Percentiles rank a stretch among this genome's conserved stretches.
phyloP scores from a whole-genome alignment of 2,888 invertebrate species.

The Rhingia rostrata region DNA sequence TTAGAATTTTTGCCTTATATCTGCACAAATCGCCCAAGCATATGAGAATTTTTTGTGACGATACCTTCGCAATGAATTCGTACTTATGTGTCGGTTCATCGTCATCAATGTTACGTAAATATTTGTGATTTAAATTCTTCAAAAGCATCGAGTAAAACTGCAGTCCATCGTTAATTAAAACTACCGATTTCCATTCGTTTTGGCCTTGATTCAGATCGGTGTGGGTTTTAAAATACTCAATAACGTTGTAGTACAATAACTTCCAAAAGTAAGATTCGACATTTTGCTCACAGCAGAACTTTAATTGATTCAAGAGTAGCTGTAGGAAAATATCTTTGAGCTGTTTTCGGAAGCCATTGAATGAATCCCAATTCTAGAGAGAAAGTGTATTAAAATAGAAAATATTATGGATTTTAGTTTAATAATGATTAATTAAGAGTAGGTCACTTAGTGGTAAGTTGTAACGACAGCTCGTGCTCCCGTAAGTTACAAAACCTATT shows the following conservation, averaged over 20 bases:
- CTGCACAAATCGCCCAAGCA: slow-evolving; percentile 96
- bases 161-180: slow-evolving; percentile 89
- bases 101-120: slow-evolving; percentile 82
- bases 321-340: slow-evolving; percentile 88
- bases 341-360: slow-evolving; percentile 85
- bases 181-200: slow-evolving; percentile 86
- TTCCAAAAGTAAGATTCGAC: slow-evolving; percentile 97
- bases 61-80: slow-evolving; percentile 90
- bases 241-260: slow-evolving; percentile 93
- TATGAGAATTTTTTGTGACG: slow-evolving; percentile 93
- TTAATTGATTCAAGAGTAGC: slow-evolving; percentile 90
- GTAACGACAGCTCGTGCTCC: no score
- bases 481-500: no score
- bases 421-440: background rate
- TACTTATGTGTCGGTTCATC: slow-evolving; percentile 84
- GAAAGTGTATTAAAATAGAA: slow-evolving; percentile 28
- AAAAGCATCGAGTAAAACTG: slow-evolving; percentile 90
- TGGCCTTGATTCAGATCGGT: slow-evolving; percentile 85
- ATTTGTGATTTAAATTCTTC: slow-evolving; percentile 88
- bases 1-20: slow-evolving; percentile 89
- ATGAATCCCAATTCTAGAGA: slow-evolving; percentile 86
- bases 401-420: background rate
- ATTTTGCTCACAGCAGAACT: slow-evolving; percentile 93
- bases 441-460: no score
- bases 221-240: slow-evolving; percentile 89